Evolutionary conservation across 2,113 vertebrate genomes (phyloP), one percentile per base, ranked within the genome.

Genomic region (Stigmatopora argus): DNA sequence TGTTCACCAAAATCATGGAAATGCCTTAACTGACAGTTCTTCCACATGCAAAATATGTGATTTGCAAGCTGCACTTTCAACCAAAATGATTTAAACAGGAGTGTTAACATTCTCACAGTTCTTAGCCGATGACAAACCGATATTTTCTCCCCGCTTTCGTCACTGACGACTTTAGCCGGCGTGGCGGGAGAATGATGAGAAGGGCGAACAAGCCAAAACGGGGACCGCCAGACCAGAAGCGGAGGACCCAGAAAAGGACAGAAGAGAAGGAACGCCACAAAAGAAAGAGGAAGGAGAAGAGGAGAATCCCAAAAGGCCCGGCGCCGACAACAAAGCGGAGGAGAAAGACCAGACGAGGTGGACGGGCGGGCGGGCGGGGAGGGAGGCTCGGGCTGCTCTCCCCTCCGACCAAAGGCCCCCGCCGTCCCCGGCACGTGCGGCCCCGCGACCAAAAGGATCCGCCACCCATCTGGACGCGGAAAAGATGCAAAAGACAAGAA

Each of bases 391-490:
- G n/a, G n/a, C n/a, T n/a, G n/a, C n/a, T n/a, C n/a, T n/a, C n/a
- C n/a, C n/a, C n/a, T n/a, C n/a, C n/a, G n/a, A n/a, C n/a, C n/a
- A n/a, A n/a, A 87, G 86, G 84, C 85, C 86, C 56, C 83, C 51
- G 82, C n/a, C 85, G 86, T 89, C 84, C 83, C 81, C 83, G 89
- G 87, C 90, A 91, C 90, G 90, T 90, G 73, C 62, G 64, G 78
- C 44, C 45, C 60, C 84, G 86, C 55, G 5, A 4, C 53, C 52
- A 87, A 89, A 87, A 85, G 78, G 62, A 78, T 68, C 75, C 64
- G 59, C 38, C 66, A 81, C 81, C 86, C 88, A 88, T 90, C 89
- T 90, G 87, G 85, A 83, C 84, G 78, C 76, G 75, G 61, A 34
- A 23, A 26, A 34, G 8, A 11, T n/a, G 44, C 56, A 52, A 46